These are phyloP conservation scores for Cryptophagus acutangulus DNA, from an alignment of 2,888 invertebrate species.

Conservation along the genomic window DNA sequence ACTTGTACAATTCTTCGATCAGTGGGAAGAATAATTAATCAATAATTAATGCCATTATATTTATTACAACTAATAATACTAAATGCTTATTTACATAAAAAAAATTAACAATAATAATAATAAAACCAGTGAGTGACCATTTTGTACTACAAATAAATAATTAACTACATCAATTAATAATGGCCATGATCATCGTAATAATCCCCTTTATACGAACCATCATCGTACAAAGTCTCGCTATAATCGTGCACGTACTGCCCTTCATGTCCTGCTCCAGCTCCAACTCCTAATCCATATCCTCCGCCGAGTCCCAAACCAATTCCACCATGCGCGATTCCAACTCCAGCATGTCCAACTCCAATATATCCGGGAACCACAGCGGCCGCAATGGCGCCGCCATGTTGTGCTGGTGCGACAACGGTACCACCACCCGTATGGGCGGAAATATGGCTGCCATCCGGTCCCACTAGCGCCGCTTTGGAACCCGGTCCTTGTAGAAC, in stretches of 20 bases:
- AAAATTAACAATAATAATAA: neutral
- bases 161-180: too few relatives aligned
- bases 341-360: too few relatives aligned
- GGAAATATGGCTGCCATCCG: slow-evolving; percentile 48
- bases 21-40: too few relatives aligned
- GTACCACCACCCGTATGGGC: slow-evolving; percentile 46
- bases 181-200: neutral
- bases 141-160: neutral
- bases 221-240: slow-evolving; percentile 28
- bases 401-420: slow-evolving; percentile 41
- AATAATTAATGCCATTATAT: too few relatives aligned
- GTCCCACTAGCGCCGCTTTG: slow-evolving; percentile 34
- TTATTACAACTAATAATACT: too few relatives aligned
- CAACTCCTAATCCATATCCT: neutral
- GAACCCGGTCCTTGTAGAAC: slow-evolving; percentile 37
- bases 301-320: slow-evolving; percentile 2
- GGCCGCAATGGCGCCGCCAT: slow-evolving; percentile 38
- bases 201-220: slow-evolving; percentile 27
- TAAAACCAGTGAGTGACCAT: neutral
- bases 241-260: slow-evolving; percentile 25
- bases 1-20: too few relatives aligned
- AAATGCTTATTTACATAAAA: too few relatives aligned
- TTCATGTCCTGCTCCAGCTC: slow-evolving; percentile 9
- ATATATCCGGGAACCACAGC: slow-evolving; percentile 38
- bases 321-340: too few relatives aligned